A percentile compares a stretch with the other conserved stretches of the same genome.
These are phyloP conservation scores for Oryctes rhinoceros DNA, from an alignment of 1,140 invertebrate species.

Conservation along the genomic window DNA sequence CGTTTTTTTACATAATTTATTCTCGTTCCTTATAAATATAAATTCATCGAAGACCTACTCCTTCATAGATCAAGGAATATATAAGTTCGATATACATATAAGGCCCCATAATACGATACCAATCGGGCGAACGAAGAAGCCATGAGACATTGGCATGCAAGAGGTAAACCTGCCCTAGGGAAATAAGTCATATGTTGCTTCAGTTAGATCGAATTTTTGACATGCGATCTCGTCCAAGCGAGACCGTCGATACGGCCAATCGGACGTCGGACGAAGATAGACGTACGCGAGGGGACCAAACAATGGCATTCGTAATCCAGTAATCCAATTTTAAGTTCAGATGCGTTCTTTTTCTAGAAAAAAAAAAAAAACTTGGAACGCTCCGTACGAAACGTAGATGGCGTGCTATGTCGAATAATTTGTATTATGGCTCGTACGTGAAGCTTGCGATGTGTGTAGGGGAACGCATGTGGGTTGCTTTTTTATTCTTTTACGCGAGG, in stretches of 20 bases:
- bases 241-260: constrained; percentile 4
- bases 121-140: constrained; percentile 33
- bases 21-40: constrained; percentile 25
- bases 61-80: too few relatives aligned
- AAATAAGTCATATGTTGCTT: constrained; percentile 43
- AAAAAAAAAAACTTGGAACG: background rate
- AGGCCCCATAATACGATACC: constrained; percentile 35
- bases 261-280: background rate
- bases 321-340: constrained; percentile 41
- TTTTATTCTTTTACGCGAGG: background rate
- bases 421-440: background rate
- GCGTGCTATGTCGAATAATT: constrained; percentile 1
- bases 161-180: constrained; percentile 41
- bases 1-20: constrained; percentile 16
- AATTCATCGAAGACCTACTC: background rate
- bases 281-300: constrained; percentile 26
- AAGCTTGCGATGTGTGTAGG: background rate
- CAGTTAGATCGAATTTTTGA: constrained; percentile 41
- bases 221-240: constrained; percentile 34
- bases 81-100: too few relatives aligned
- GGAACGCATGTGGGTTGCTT: constrained; percentile 1
- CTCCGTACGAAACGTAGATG: constrained; percentile 2
- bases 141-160: constrained; percentile 42
- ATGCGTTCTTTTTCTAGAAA: constrained; percentile 21
- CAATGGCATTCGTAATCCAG: constrained; percentile 41